Percentiles rank a stretch among this genome's conserved stretches.
phyloP scores from a whole-genome alignment of 2,113 vertebrate genomes.

The Erythrolamprus reginae region DNA sequence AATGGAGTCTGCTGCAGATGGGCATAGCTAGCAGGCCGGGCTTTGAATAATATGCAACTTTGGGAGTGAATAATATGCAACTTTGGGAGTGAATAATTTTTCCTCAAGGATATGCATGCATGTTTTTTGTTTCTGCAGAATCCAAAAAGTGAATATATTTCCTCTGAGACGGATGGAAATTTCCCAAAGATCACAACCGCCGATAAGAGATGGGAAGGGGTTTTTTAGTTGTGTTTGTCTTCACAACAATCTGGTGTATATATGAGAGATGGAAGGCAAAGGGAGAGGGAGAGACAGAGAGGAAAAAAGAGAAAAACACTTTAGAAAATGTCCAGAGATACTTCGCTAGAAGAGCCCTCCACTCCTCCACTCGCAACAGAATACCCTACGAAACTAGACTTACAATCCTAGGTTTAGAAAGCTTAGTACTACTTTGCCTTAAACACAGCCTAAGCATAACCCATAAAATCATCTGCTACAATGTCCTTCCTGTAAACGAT shows the following conservation, averaged over 20 bases:
- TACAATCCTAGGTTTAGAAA: too few species aligned
- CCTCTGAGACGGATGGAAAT: neutral
- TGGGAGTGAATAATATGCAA: neutral
- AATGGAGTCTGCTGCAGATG: neutral
- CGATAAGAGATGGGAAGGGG: neutral
- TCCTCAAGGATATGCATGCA: neutral
- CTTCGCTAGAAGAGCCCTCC: too few species aligned
- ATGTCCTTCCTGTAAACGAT: too few species aligned
- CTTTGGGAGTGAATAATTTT: neutral
- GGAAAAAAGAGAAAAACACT: too few species aligned
- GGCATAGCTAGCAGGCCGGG: neutral
- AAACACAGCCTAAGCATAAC: too few species aligned
- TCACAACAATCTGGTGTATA: neutral
- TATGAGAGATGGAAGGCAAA: too few species aligned
- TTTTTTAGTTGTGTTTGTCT: neutral
- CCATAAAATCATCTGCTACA: too few species aligned
- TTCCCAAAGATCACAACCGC: neutral
- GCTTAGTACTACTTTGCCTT: too few species aligned
- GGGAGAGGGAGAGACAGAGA: too few species aligned
- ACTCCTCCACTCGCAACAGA: too few species aligned
- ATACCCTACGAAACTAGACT: too few species aligned
- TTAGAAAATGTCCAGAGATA: too few species aligned
- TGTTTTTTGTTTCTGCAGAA: neutral
- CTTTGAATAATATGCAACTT: neutral
- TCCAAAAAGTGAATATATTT: neutral